Evolutionary conservation across 2,113 vertebrate genomes (phyloP).

Genomic region (Fulmarus glacialis): DNA sequence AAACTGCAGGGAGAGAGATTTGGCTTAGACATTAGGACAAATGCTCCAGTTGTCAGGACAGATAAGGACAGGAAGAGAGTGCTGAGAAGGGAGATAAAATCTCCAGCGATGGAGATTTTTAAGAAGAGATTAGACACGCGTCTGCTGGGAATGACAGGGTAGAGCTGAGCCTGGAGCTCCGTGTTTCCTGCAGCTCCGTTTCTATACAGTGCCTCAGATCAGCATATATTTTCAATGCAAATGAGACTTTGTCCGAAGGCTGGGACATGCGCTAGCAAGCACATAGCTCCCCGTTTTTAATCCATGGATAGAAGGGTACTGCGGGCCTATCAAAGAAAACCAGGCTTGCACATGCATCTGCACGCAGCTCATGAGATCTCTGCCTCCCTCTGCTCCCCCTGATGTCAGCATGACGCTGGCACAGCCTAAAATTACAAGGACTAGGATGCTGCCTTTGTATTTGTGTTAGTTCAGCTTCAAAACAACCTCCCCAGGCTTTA

Average conservation of each 20-base stretch:
- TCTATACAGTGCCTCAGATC: background rate
- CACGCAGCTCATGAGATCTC: fast-evolving
- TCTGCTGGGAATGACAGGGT: background rate
- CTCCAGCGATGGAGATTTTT: background rate
- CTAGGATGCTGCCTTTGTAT: background rate
- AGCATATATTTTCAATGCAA: background rate
- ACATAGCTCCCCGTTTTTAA: background rate
- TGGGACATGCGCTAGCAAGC: background rate
- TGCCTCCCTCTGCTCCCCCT: background rate
- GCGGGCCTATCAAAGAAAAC: background rate
- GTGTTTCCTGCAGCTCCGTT: background rate
- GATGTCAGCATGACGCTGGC: background rate
- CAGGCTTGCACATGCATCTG: fast-evolving
- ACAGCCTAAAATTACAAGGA: background rate
- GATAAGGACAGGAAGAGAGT: background rate
- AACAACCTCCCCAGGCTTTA: background rate
- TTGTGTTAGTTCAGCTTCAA: background rate
- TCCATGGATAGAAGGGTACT: background rate
- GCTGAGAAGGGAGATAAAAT: background rate
- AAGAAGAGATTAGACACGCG: background rate
- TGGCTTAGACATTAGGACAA: background rate
- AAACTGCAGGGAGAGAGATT: background rate
- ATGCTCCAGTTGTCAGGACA: background rate
- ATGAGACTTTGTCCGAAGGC: background rate
- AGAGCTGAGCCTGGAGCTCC: background rate